Evolutionary conservation across 2,113 vertebrate genomes (phyloP), one percentile per base, ranked within the genome.

Genomic region (Paedocypris sp.): DNA sequence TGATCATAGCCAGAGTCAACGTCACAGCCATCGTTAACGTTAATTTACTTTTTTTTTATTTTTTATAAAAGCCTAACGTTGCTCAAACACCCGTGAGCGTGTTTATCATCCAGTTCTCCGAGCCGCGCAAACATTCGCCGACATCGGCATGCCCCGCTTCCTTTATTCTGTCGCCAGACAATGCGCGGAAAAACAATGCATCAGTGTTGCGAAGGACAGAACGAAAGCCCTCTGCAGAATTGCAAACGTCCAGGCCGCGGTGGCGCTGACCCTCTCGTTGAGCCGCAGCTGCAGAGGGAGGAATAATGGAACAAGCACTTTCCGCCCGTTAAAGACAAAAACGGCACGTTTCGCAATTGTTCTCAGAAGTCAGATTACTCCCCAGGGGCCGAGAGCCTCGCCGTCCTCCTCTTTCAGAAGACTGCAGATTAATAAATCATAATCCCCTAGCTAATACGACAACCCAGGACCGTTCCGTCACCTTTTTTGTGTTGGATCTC

Each of bases 381-480:
- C 79, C 82, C 31, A 10, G 77, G 66, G 84, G 68, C 52, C 65
- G 62, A 53, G 66, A 79, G 75, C 71, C 76, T 73, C 48, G 56
- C 45, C 66, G 54, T 68, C 52, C 66, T 74, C 86, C 65, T 75
- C 73, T 78, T 69, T 80, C 76, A 77, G 79, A 79, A 63, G 67
- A 78, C 75, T 51, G 65, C 65, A 71, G 80, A 86, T 87, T 89
- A 88, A 90, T 92, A 91, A 89, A 90, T 90, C 88, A 90, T 83
- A 80, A 84, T 85, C 80, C 79, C 70, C 73, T 73, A 72, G 80
- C 84, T 84, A 80, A 83, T 72, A 84, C 72, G 76, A 82, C 74
- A 85, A 90, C 79, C 66, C 47, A 76, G 78, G 80, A 85, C 79
- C 79, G 80, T 71, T 82, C 83, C 64, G 78, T 84, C 87, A 82